Evolutionary conservation across 2,888 invertebrate species (phyloP).

Genomic region (Holacanthella duospinosa): DNA sequence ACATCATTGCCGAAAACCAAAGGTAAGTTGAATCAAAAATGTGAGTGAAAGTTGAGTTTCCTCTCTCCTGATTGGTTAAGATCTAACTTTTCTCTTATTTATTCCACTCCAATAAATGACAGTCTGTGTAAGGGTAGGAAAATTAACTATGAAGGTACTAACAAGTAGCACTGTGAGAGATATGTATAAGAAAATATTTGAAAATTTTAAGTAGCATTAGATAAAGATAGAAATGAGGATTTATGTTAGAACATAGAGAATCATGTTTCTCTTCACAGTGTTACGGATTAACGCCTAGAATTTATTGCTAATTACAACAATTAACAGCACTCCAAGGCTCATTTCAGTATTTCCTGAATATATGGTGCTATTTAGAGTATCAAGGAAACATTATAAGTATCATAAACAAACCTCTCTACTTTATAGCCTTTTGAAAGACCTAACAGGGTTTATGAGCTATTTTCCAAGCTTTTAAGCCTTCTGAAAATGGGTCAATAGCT

Average conservation of each 20-base stretch:
- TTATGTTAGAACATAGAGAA: too few relatives aligned
- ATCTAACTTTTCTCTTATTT: too few relatives aligned
- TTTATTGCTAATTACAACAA: neutral
- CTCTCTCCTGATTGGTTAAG: too few relatives aligned
- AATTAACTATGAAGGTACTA: too few relatives aligned
- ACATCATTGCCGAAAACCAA: conserved; percentile 24
- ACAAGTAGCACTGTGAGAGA: too few relatives aligned
- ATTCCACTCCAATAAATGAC: too few relatives aligned
- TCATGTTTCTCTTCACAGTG: too few relatives aligned
- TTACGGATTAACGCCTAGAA: too few relatives aligned
- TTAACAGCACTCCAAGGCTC: neutral
- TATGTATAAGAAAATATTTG: too few relatives aligned
- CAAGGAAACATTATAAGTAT: neutral
- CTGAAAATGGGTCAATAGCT: neutral
- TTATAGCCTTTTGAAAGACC: neutral
- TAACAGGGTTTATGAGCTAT: neutral
- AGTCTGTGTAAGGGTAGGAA: too few relatives aligned
- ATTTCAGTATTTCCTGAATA: neutral
- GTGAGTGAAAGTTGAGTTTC: too few relatives aligned
- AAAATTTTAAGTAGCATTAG: too few relatives aligned
- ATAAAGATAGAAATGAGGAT: neutral
- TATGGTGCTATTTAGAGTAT: neutral
- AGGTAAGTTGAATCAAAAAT: conserved; percentile 24
- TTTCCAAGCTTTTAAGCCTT: neutral
- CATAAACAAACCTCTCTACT: neutral